Evolutionary conservation across 2,888 invertebrate species (phyloP).

Genomic region (Hypercompe scribonia): DNA sequence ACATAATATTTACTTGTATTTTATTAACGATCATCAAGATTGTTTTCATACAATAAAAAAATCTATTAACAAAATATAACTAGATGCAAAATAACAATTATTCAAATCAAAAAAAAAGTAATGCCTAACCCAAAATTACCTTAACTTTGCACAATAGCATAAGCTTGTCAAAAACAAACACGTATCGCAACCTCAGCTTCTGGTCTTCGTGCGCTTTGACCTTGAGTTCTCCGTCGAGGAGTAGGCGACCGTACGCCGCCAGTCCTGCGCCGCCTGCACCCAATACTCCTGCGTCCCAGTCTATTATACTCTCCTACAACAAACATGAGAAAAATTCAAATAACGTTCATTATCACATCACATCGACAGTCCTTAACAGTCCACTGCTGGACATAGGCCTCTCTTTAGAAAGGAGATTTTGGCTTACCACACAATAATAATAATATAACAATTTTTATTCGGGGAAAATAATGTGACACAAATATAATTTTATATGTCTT

Average conservation of each 20-base stretch:
- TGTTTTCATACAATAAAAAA: background rate
- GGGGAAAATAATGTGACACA: too few relatives aligned
- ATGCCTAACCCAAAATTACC: slow-evolving; percentile 69
- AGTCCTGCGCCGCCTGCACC: slow-evolving; percentile 93
- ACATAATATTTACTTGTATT: background rate
- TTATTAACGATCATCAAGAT: background rate
- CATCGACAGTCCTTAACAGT: too few relatives aligned
- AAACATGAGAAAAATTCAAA: background rate
- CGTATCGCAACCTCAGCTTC: slow-evolving; percentile 94
- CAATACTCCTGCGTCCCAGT: slow-evolving; percentile 92
- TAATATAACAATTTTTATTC: too few relatives aligned
- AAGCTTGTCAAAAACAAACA: slow-evolving; percentile 99
- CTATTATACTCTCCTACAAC: slow-evolving; percentile 90
- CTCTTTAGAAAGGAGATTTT: too few relatives aligned
- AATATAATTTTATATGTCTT: too few relatives aligned
- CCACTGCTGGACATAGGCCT: too few relatives aligned
- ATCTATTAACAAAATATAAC: background rate
- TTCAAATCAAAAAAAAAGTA: background rate
- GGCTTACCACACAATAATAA: too few relatives aligned
- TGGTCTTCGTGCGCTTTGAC: slow-evolving; percentile 96
- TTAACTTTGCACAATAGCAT: slow-evolving; percentile 96
- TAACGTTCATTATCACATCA: too few relatives aligned
- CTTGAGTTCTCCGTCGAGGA: slow-evolving; percentile 97
- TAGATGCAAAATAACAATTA: background rate
- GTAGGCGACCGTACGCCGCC: slow-evolving; percentile 95